phyloP scores from a whole-genome alignment of 64 coral and sea anemone genomes.

The Pocillopora damicornis region DNA sequence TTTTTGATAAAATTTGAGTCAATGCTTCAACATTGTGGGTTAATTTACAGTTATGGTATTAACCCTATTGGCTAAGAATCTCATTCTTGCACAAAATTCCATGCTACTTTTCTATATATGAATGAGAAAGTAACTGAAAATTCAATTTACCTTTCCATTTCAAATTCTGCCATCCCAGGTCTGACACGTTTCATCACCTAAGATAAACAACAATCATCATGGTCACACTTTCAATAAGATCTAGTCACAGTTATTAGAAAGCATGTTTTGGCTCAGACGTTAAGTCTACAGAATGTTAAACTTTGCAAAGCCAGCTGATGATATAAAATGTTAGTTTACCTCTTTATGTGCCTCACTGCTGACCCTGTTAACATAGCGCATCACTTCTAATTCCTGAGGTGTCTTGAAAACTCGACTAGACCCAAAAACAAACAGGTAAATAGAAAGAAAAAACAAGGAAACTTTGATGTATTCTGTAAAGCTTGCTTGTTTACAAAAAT shows the following conservation, averaged over 20 bases:
- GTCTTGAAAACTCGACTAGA: slow-evolving; percentile 91
- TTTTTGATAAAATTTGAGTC: not conserved
- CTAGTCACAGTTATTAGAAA: not conserved
- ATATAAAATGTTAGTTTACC: slow-evolving; percentile 29
- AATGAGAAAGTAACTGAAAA: not conserved
- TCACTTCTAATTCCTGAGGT: slow-evolving; percentile 80
- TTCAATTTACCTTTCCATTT: slow-evolving; percentile 72
- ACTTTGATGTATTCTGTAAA: too few relatives aligned
- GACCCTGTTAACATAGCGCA: slow-evolving; percentile 81
- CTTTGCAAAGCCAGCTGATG: not conserved
- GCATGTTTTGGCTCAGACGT: not conserved
- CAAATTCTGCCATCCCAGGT: slow-evolving; percentile 84
- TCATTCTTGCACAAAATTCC: too few relatives aligned
- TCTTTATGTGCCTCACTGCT: slow-evolving; percentile 95
- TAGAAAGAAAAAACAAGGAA: not conserved
- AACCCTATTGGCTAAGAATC: too few relatives aligned
- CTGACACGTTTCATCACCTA: slow-evolving; percentile 76
- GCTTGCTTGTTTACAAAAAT: too few relatives aligned
- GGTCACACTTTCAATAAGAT: not conserved
- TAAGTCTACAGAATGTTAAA: not conserved
- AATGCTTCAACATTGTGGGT: not conserved
- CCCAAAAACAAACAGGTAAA: not conserved
- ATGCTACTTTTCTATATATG: not conserved
- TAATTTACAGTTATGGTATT: too few relatives aligned
- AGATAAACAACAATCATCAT: too few relatives aligned